Conservation (phyloP, 2,113 vertebrate genomes). For the Nannospalax galili region DNA sequence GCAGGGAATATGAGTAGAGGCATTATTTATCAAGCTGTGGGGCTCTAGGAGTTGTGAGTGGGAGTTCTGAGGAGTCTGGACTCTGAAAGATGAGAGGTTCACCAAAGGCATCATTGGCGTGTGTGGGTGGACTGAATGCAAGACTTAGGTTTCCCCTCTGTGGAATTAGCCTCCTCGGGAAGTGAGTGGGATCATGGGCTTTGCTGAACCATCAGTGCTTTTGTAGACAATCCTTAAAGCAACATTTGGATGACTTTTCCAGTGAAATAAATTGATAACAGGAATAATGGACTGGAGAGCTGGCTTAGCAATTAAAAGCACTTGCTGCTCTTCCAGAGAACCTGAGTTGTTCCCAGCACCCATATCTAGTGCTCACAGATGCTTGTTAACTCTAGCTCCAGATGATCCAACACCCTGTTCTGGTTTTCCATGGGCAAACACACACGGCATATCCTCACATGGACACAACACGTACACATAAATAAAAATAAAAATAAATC, state of each 20-base stretch:
- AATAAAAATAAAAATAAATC: background rate
- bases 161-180: background rate
- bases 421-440: too few relatives aligned
- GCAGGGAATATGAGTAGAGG: background rate
- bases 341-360: background rate
- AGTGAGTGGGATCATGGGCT: background rate
- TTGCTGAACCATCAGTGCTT: background rate
- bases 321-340: background rate
- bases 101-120: background rate
- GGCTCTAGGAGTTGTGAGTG: background rate
- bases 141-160: background rate
- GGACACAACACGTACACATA: background rate
- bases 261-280: background rate
- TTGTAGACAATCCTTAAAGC: background rate
- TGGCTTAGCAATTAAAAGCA: background rate
- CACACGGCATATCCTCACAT: background rate
- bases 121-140: too few relatives aligned
- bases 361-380: background rate
- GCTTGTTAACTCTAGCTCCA: background rate
- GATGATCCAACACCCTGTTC: background rate
- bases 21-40: background rate
- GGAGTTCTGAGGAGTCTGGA: background rate
- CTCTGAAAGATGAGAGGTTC: background rate
- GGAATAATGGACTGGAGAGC: background rate
- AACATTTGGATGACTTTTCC: background rate